Base-by-base conservation (phyloP, 2,113 vertebrate species). In the Phylloscopus trochilus region DNA sequence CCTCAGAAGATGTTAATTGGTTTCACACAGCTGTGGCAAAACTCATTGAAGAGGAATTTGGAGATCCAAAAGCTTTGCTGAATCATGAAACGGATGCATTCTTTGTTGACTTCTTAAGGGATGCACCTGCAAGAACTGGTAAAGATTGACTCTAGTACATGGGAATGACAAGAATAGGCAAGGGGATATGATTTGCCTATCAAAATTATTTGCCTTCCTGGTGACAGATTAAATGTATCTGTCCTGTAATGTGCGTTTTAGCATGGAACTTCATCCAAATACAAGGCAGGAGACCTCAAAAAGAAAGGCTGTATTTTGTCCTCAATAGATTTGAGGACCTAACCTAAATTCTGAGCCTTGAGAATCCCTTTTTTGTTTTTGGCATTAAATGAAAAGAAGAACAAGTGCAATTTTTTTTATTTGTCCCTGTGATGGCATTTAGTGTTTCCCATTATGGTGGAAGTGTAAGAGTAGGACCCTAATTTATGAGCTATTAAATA, bases 51-150 rank as follows among this genome's bases (percentile, higher is more conserved):
- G 98, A 98, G 30, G 98, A 98, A 68, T 97, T 99, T 80, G 98
- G 97, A 88, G 97, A 98, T 63, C 91, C 95, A 58, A 97, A 93
- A 79, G 56, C 56, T 43, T 53, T 96, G 4, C 97, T 98, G 82
- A 98, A 98, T 43, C 91, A 53, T 49, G 98, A 97, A 62, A 87
- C 43, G 7, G 98, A 99, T 73, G 44, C 95, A n/a, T 98, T 98
- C 89, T 99, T 99, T 97, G 99, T 99, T 66, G 99, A 99, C 97
- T 99, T 99, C 97, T 96, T 99, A 69, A 97, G 98, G 83, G 98
- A 99, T 67, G 97, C 98, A 22, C 98, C 99, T 27, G 98, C 98
- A 94, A 97, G 95, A 70, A 98, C 98, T 98, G 99, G 99, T 99
- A 97, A 97, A 44, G 7, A 37, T 44, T 27, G 12, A 5, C 37